These are phyloP conservation scores for Synergus umbraculus DNA, from an alignment of 2,888 invertebrate species.

Conservation along the genomic window DNA sequence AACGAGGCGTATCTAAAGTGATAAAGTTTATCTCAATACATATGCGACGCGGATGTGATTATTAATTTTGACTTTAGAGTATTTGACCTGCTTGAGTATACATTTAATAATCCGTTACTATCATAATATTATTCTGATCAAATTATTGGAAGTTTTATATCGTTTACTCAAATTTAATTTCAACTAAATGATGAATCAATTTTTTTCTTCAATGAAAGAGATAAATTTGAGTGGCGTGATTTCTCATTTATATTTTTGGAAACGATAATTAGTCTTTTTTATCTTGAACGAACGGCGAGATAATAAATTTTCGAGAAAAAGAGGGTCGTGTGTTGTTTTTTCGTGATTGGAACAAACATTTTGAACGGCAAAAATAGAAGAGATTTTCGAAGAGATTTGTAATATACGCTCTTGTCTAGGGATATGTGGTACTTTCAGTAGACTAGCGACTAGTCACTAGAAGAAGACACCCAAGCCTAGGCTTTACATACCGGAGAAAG, in stretches of 20 bases:
- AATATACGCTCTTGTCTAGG: neutral
- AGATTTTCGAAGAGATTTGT: neutral
- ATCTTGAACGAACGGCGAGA: neutral
- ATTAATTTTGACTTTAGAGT: neutral
- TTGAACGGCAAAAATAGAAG: slow-evolving; percentile 18
- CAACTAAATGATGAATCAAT: too few species aligned
- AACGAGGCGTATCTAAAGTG: neutral
- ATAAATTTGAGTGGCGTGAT: neutral
- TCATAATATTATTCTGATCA: too few species aligned
- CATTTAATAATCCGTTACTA: neutral
- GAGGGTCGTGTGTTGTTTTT: slow-evolving; percentile 20
- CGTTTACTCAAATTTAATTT: too few species aligned
- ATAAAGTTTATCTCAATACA: neutral
- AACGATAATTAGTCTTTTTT: slow-evolving; percentile 1
- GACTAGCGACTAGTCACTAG: neutral
- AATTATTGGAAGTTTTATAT: too few species aligned
- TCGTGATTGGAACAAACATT: slow-evolving; percentile 29
- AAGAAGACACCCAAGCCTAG: slow-evolving; percentile 15
- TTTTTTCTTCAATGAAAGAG: neutral
- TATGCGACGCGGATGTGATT: neutral
- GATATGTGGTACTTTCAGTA: neutral
- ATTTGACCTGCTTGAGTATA: neutral
- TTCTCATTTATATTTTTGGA: neutral
- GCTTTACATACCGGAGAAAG: slow-evolving; percentile 15
- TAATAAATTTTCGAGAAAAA: slow-evolving; percentile 17